Base-by-base conservation (phyloP, 2,113 vertebrate genomes). In the Alexandromys fortis region DNA sequence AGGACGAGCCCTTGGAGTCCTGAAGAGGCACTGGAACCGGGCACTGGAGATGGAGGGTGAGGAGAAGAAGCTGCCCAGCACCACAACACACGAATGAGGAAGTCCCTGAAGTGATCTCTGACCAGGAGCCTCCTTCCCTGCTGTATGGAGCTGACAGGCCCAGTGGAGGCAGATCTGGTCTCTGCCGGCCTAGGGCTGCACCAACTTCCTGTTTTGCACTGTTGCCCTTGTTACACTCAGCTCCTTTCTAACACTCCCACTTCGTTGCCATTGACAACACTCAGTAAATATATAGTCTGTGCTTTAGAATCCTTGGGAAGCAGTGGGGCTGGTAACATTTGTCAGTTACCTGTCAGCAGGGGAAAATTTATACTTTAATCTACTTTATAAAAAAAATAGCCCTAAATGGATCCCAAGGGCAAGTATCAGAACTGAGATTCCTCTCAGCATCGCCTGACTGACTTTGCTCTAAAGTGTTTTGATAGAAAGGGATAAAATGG, bases 261-360 rank as follows among this genome's bases (percentile, higher is more conserved):
- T 52, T 38, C 61, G 52, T 42, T 86, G 65, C 65, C 72, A 77
- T 7, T 65, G 87, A 81, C 49, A 67, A 76, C 72, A 76, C 17
- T 45, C 72, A 38, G 33, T 38, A 81, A 76, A 93, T 92, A 88
- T 28, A 68, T 3, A 89, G 65, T 38, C 70, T 49, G 58, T 38
- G 30, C 63, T 90, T 81, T 3, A 91, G 49, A 73, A 78, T 92
- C 87, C 58, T 85, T 94, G 42, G 33, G 49, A 82, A 92, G 68
- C 55, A 68, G 19, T 65, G 22, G 52, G 67, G 16, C 30, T 91
- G n/a, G 78, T 94, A 83, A 89, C 9, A 21, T 19, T 77, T 89
- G 90, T 38, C 86, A 92, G 90, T 90, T 86, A 94, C 73, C 91
- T 96, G 77, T 97, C 86, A 91, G 75, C 52, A 63, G 83, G 81